Percentiles rank a stretch among this genome's conserved stretches.
phyloP scores from a whole-genome alignment of 1,140 invertebrate species.

The Scaptomyza graminum region DNA sequence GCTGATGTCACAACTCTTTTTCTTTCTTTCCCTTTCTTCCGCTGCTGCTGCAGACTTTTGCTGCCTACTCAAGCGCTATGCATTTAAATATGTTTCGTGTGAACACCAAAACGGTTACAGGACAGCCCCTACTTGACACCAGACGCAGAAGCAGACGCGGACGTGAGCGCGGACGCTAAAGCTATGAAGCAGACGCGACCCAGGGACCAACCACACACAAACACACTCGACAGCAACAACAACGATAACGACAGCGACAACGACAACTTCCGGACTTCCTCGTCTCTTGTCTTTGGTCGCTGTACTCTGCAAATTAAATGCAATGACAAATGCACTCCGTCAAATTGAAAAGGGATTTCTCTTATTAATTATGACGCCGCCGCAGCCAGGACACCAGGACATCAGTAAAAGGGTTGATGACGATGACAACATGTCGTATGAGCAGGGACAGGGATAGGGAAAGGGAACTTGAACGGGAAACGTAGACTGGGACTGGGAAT shows the following conservation, averaged over 20 bases:
- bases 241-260: conserved; percentile 20
- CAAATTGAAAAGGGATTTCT: conserved; percentile 84
- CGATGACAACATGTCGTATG: conserved; percentile 67
- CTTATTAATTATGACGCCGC: conserved; percentile 83
- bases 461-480: background rate
- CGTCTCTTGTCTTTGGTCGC: conserved; percentile 29
- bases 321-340: conserved; percentile 83
- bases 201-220: conserved; percentile 41
- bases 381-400: conserved; percentile 69
- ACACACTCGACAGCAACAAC: conserved; percentile 38
- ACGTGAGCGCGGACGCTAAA: background rate
- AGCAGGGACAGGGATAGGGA: conserved; percentile 5
- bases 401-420: conserved; percentile 62
- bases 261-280: conserved; percentile 67
- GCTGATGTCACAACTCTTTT: conserved; percentile 36
- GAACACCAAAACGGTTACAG: conserved; percentile 74
- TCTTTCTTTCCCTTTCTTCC: background rate
- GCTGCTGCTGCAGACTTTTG: background rate
- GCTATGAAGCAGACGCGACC: conserved; percentile 24
- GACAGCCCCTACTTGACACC: conserved; percentile 80
- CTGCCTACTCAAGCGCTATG: conserved; percentile 58
- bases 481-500: conserved; percentile 30
- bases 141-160: conserved; percentile 33
- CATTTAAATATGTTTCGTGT: conserved; percentile 81
- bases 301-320: conserved; percentile 81